A percentile compares a stretch with the other conserved stretches of the same genome.
These are phyloP conservation scores for Tupaia tana DNA, from an alignment of 2,113 vertebrate species.

Conservation along the genomic window DNA sequence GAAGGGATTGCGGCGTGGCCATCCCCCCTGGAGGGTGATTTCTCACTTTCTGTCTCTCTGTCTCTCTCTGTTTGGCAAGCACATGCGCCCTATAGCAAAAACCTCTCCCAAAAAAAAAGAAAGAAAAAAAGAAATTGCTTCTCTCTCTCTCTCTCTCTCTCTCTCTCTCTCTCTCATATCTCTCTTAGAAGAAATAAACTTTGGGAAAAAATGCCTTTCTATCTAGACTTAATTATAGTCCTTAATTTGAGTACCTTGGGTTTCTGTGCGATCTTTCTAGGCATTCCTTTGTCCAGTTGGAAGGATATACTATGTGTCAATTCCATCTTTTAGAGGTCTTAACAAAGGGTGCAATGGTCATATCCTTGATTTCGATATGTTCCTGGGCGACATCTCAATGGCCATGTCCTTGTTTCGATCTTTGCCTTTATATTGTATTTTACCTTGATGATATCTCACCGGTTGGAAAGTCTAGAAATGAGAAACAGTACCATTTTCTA, in stretches of 20 bases:
- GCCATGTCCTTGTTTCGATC: background rate
- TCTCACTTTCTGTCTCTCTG: no score
- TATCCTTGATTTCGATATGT: background rate
- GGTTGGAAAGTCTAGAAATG: background rate
- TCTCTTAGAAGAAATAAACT: no score
- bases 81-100: no score
- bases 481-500: background rate
- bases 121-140: no score
- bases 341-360: background rate
- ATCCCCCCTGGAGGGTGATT: no score
- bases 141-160: no score
- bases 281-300: background rate
- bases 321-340: background rate
- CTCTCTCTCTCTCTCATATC: no score
- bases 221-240: background rate
- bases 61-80: no score
- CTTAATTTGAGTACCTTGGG: background rate
- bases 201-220: background rate
- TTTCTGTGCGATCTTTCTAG: background rate
- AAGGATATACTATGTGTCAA: background rate
- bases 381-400: background rate
- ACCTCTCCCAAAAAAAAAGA: no score
- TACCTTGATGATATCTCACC: background rate
- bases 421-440: background rate
- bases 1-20: no score